Base-by-base conservation (phyloP, 2,888 invertebrate species). In the Actias luna region DNA sequence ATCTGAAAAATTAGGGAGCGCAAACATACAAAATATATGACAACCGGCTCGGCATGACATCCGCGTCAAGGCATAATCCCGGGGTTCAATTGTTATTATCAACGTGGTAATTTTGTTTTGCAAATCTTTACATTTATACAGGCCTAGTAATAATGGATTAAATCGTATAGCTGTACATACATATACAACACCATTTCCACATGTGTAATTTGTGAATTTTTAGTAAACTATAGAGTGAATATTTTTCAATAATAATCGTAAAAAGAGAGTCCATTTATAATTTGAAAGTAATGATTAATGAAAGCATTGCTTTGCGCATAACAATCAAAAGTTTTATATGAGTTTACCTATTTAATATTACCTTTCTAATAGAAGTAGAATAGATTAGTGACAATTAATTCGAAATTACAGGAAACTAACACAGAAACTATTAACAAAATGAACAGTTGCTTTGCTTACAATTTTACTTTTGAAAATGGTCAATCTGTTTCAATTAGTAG, bases 21-120 rank as follows among this genome's bases (percentile, higher is more conserved):
- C 46, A 55, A 61, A 55, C n/a, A 58, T 39, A 33, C 10, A n/a
- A 42, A 27, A 63, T 10, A 65, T 65, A 67, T 75, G 76, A 78
- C 77, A 75, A 68, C 63, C 67, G 72, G 76, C 67, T 75, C 73
- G 70, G 66, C 64, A 64, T 67, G 69, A 70, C 68, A 72, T 71
- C 64, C 69, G 66, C 67, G 73, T 75, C 72, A 73, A 69, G 65
- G 70, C 67, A 75, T 82, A 80, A 82, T 82, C 81, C 80, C 70
- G 71, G 71, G 60, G 65, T 72, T 75, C 74, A 73, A 77, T 76
- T 71, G 70, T 69, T 75, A 75, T 77, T 73, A 70, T 68, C 70
- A 68, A 60, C 64, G 65, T 25, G n/a, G 29, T 60, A 22, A 12
- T 46, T 35, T 27, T 59, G 39, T 61, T 61, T 58, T 22, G 42